phyloP scores from a whole-genome alignment of 2,888 invertebrate species.

The Luperina testacea region DNA sequence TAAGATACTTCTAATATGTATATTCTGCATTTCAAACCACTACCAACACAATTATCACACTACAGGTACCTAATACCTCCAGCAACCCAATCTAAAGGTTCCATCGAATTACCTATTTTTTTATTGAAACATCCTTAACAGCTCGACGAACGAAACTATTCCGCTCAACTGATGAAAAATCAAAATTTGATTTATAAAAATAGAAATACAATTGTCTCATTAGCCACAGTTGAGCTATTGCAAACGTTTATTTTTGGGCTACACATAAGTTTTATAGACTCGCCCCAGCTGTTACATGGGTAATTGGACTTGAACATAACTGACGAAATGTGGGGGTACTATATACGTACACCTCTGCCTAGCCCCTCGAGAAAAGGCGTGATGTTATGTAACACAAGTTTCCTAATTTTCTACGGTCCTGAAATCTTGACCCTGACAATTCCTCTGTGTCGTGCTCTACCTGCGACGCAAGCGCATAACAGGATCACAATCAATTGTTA shows the following conservation, averaged over 20 bases:
- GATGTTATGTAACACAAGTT: too few relatives aligned
- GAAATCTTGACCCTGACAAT: background rate
- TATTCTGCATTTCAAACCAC: background rate
- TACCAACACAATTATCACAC: background rate
- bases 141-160: background rate
- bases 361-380: too few relatives aligned
- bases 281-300: background rate
- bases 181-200: too few relatives aligned
- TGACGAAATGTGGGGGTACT: background rate
- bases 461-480: constrained; percentile 19
- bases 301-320: background rate
- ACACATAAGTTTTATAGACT: too few relatives aligned
- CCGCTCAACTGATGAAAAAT: too few relatives aligned
- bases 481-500: constrained; percentile 26
- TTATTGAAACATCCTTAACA: background rate
- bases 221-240: too few relatives aligned
- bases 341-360: background rate
- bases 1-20: background rate
- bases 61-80: background rate
- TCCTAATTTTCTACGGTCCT: background rate
- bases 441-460: background rate
- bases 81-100: background rate
- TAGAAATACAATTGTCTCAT: too few relatives aligned
- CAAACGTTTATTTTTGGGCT: too few relatives aligned
- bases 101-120: background rate